These are phyloP conservation scores for Epinotia brunnichana DNA, from an alignment of 2,888 invertebrate genomes.

Conservation along the genomic window DNA sequence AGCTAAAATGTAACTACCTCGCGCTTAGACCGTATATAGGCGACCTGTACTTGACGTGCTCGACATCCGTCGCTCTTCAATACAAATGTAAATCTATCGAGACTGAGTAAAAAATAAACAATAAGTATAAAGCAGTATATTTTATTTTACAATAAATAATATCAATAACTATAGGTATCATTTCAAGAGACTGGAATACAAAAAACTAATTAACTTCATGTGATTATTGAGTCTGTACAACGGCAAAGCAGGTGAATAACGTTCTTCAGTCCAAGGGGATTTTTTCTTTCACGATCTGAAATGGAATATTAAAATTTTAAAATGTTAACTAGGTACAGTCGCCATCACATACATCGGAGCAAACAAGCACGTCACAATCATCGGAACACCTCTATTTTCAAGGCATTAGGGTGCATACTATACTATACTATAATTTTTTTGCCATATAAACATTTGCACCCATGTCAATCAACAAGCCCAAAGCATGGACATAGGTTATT, in stretches of 20 bases:
- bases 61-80: neutral
- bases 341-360: too few relatives aligned
- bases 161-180: constrained; percentile 30
- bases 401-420: too few relatives aligned
- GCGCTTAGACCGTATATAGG: too few relatives aligned
- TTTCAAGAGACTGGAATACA: constrained; percentile 42
- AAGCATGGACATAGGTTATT: too few relatives aligned
- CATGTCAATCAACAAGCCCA: too few relatives aligned
- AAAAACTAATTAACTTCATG: constrained; percentile 6
- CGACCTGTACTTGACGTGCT: neutral
- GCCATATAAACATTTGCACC: too few relatives aligned
- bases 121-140: neutral
- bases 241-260: constrained; percentile 13
- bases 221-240: neutral
- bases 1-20: too few relatives aligned
- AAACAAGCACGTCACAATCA: too few relatives aligned
- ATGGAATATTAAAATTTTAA: constrained; percentile 52
- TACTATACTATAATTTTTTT: too few relatives aligned
- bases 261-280: constrained; percentile 86
- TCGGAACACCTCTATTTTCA: too few relatives aligned
- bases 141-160: constrained; percentile 35
- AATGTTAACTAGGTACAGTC: too few relatives aligned
- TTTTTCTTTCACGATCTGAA: constrained; percentile 89
- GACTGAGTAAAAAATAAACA: constrained; percentile 13
- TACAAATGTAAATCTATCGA: neutral